Conservation (phyloP, 2,888 invertebrate species). For the Pammene fasciana region DNA sequence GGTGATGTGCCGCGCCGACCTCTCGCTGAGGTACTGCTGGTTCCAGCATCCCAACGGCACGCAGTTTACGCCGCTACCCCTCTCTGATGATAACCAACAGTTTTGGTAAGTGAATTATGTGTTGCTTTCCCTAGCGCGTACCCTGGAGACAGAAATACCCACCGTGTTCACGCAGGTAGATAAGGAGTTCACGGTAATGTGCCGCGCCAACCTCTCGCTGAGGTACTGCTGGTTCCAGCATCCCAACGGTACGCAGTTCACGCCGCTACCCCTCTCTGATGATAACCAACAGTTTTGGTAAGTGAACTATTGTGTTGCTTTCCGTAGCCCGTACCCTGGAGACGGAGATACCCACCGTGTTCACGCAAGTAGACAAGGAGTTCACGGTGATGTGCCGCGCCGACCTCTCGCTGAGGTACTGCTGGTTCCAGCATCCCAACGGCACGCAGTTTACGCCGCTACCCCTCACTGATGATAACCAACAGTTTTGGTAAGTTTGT, state of each 20-base stretch:
- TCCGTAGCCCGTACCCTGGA: slow-evolving; percentile 2
- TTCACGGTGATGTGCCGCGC: slow-evolving; percentile 67
- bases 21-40: slow-evolving; percentile 75
- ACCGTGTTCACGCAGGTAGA: slow-evolving; percentile 63
- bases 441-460: slow-evolving; percentile 70
- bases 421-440: slow-evolving; percentile 78
- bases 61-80: slow-evolving; percentile 65
- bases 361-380: slow-evolving; percentile 60
- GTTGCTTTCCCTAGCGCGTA: no score
- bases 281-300: slow-evolving; percentile 66
- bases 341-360: slow-evolving; percentile 50
- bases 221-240: slow-evolving; percentile 78
- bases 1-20: slow-evolving; percentile 64
- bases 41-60: slow-evolving; percentile 74
- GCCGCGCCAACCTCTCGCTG: slow-evolving; percentile 64
- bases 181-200: slow-evolving; percentile 62
- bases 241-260: slow-evolving; percentile 71
- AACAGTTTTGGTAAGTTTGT: slow-evolving; percentile 62
- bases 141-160: no score
- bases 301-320: slow-evolving; percentile 17
- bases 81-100: slow-evolving; percentile 51
- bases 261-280: slow-evolving; percentile 56
- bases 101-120: slow-evolving; percentile 61
- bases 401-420: slow-evolving; percentile 67
- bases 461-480: slow-evolving; percentile 51